Evolutionary conservation across 2,113 vertebrate species (phyloP).

Genomic region (Trogon melanurus): DNA sequence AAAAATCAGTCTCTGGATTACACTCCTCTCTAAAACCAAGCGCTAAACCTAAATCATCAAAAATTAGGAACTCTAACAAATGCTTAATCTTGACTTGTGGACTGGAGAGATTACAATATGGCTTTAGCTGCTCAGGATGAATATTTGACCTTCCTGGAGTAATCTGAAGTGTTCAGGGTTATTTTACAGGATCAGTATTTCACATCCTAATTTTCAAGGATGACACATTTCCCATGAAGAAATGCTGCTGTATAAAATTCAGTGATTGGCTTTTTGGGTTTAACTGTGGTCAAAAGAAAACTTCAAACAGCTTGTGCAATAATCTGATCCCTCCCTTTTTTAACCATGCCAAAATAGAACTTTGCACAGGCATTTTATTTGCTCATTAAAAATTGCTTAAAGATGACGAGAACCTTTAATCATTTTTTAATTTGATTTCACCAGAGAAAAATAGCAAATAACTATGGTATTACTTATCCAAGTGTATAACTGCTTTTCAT

Average conservation of each 20-base stretch:
- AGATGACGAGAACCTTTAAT: not conserved
- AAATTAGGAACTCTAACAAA: not conserved
- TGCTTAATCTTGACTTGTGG: not conserved
- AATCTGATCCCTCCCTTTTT: not conserved
- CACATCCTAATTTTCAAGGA: not conserved
- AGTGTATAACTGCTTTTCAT: not conserved
- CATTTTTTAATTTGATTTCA: slow-evolving; percentile 41
- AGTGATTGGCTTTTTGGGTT: not conserved
- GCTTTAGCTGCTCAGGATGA: not conserved
- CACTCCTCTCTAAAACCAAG: not conserved
- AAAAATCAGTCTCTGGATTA: not conserved
- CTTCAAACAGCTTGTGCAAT: not conserved
- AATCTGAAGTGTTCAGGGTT: not conserved
- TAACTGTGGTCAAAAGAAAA: slow-evolving; percentile 9
- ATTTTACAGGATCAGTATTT: not conserved
- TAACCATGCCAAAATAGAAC: not conserved
- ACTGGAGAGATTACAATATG: not conserved
- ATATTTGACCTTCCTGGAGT: not conserved
- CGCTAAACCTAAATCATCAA: not conserved
- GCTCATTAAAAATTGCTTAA: not conserved
- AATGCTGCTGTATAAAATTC: not conserved
- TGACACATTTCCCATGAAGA: not conserved
- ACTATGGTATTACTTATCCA: not conserved
- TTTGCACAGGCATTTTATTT: not conserved
- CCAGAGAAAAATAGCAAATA: not conserved